Evolutionary conservation across 1,140 invertebrate species (phyloP).

Genomic region (Trachelipus rathkii): DNA sequence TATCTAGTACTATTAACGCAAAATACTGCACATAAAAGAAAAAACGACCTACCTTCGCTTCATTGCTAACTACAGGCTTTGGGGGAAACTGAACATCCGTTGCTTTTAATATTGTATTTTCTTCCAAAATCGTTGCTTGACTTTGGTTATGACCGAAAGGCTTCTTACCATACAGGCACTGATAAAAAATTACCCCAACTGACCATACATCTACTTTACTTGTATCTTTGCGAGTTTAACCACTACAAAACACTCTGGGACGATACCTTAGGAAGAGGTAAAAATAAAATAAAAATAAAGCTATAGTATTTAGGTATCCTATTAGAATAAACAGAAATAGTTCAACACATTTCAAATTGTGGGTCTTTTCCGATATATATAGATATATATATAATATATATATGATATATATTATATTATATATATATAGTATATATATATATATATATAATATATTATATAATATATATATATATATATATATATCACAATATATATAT

Average conservation of each 20-base stretch:
- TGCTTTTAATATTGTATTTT: constrained; percentile 98
- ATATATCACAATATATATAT: too few species aligned
- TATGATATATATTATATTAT: too few species aligned
- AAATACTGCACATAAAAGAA: too few species aligned
- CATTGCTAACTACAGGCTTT: constrained; percentile 94
- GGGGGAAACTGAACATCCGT: constrained; percentile 98
- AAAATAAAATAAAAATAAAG: constrained; percentile 6
- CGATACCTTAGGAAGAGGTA: constrained; percentile 66
- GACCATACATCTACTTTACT: constrained; percentile 99
- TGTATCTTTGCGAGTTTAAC: constrained; percentile 98
- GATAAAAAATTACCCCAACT: constrained; percentile 99
- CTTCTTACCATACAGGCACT: constrained; percentile 94
- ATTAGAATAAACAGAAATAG: too few species aligned
- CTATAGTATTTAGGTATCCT: too few species aligned
- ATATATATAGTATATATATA: too few species aligned
- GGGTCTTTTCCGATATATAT: too few species aligned
- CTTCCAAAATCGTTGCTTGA: constrained; percentile 98
- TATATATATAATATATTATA: too few species aligned
- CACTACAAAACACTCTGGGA: constrained; percentile 99
- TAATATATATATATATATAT: too few species aligned
- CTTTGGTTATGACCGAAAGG: constrained; percentile 99
- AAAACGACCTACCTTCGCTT: constrained; percentile 77
- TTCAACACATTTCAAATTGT: too few species aligned
- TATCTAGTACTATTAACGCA: constrained; percentile 20
- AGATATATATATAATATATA: too few species aligned